Evolutionary conservation across 2,888 invertebrate species (phyloP), one percentile per base, ranked within the genome.

Genomic region (Digitonthophagus gazella): DNA sequence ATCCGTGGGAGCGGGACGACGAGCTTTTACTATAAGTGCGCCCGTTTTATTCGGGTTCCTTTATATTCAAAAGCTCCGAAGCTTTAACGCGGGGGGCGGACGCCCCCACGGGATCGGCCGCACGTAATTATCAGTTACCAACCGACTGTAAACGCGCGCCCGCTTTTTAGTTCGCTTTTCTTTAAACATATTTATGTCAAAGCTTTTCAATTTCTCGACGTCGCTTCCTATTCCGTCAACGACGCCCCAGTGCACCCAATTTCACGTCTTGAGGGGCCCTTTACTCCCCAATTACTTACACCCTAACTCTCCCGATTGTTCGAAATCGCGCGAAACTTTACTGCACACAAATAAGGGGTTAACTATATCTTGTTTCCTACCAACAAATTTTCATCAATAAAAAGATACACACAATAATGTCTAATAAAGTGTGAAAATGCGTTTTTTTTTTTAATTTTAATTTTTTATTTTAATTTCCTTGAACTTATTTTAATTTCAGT

Each of bases 121-220:
- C 79, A 81, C 81, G 81, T 82, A 83, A 82, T 83, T 83, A 83
- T 82, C 82, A 78, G 82, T 82, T 82, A 82, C 79, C 82, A 75
- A 67, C 79, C 78, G 75, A 76, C 77, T 80, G 80, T 80, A 78
- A 82, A 80, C 79, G 80, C 80, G 77, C 79, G 78, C 80, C 78
- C 79, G 79, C 80, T 81, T 80, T 82, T 81, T 80, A 79, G 78
- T 78, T 77, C 79, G 79, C 76, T 78, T 78, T 80, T 81, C 80
- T 81, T 81, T 80, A 81, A 81, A 80, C 79, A 81, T 81, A 81
- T 82, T 82, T 80, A 79, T 80, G 79, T 81, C 81, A 81, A 81
- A 80, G 81, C 81, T 78, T 80, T 80, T 79, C 79, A 78, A 78
- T 80, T 78, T 76, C 72, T 75, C 74, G 76, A 80, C 78, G 81